A percentile compares a stretch with the other conserved stretches of the same genome.
Evolutionary conservation across 2,113 vertebrate genomes (phyloP).

Genomic region (Mionectes macconnelli): DNA sequence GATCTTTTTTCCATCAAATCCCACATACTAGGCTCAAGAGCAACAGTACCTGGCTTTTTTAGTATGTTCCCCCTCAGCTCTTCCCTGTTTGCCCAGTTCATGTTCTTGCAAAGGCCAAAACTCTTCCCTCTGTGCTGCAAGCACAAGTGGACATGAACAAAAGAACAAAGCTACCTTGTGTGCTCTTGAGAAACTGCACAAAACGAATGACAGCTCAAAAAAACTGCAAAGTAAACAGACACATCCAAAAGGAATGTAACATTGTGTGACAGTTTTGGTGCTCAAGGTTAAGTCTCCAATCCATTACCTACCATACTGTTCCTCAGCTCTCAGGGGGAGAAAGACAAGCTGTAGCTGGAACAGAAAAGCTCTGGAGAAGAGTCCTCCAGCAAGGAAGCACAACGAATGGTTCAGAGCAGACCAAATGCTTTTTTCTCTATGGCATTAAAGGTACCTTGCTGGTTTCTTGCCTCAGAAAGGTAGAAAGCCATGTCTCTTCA

Average conservation of each 20-base stretch:
- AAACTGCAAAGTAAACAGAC: not conserved
- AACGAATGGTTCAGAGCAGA: not conserved
- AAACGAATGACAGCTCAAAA: not conserved
- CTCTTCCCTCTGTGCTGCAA: not conserved
- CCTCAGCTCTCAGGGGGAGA: not conserved
- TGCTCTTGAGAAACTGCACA: not conserved
- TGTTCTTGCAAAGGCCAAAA: not conserved
- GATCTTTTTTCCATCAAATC: not conserved
- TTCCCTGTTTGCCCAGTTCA: not conserved
- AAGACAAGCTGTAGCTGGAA: not conserved
- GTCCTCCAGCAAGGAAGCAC: not conserved
- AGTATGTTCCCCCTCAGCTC: not conserved
- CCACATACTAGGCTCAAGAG: accelerated
- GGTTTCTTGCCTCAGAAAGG: not conserved
- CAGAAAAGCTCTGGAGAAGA: not conserved
- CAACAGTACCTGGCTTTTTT: not conserved
- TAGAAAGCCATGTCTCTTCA: not conserved
- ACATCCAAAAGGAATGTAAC: not conserved
- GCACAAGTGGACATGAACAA: not conserved
- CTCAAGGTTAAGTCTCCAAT: not conserved
- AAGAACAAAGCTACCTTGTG: not conserved
- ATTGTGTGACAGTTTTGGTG: no score
- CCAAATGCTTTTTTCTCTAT: not conserved
- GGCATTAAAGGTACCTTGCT: not conserved
- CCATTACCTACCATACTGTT: accelerated